Conservation (phyloP, 92 coral and sea anemone species). For the Porites lobata region DNA sequence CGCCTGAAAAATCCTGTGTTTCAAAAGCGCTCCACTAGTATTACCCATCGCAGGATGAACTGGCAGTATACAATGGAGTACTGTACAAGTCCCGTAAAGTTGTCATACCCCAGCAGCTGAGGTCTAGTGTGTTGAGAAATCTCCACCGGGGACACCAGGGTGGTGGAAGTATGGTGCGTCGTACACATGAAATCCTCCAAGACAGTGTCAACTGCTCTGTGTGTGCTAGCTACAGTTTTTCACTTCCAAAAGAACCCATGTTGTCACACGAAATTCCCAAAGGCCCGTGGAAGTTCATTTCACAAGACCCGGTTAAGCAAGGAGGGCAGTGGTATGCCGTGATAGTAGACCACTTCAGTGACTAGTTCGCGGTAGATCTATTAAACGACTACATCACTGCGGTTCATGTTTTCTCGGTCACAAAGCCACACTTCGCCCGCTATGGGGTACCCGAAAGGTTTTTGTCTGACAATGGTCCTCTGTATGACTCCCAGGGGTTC, state of each 20-base stretch:
- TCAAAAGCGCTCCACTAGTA: slow-evolving; percentile 5
- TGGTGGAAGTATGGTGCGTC: slow-evolving; percentile 11
- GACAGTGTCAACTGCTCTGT: slow-evolving; percentile 37
- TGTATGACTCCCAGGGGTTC: slow-evolving; percentile 20
- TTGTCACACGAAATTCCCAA: slow-evolving; percentile 35
- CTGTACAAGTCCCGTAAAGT: too few relatives aligned
- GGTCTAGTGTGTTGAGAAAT: not conserved
- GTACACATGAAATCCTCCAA: slow-evolving; percentile 19
- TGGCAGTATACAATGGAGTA: slow-evolving; percentile 11
- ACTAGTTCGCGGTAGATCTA: slow-evolving; percentile 24
- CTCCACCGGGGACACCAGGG: slow-evolving; percentile 4
- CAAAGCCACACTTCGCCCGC: slow-evolving; percentile 20
- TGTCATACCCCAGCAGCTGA: too few relatives aligned
- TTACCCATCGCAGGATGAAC: slow-evolving; percentile 15
- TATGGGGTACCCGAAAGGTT: not conserved
- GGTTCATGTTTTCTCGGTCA: slow-evolving; percentile 42
- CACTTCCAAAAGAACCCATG: slow-evolving; percentile 50
- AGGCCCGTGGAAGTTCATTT: not conserved
- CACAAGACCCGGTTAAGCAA: not conserved
- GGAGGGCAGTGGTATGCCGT: slow-evolving; percentile 36
- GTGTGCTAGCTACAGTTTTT: slow-evolving; percentile 42
- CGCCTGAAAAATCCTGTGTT: slow-evolving; percentile 26
- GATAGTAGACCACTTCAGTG: slow-evolving; percentile 31
- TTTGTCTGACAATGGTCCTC: not conserved
- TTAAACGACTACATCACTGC: slow-evolving; percentile 41